Percentiles rank a stretch among this genome's conserved stretches.
These are phyloP conservation scores for Himalopsyche kuldschensis DNA, from an alignment of 2,888 invertebrate genomes.

Conservation along the genomic window DNA sequence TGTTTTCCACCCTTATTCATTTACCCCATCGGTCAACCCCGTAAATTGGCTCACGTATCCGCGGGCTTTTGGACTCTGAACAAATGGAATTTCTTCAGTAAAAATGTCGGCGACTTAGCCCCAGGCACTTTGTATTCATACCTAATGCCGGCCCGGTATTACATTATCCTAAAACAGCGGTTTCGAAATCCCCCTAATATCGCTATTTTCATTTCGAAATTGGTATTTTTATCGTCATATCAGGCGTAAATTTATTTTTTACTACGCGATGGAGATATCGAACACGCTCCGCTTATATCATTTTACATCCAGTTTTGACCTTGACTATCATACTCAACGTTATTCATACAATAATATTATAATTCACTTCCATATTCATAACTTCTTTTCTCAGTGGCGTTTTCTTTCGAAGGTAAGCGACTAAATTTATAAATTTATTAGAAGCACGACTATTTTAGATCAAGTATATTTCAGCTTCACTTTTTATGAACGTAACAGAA, in stretches of 20 bases:
- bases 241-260: neutral
- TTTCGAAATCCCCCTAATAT: constrained; percentile 1
- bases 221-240: neutral
- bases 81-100: constrained; percentile 30
- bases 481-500: too few relatives aligned
- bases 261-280: neutral
- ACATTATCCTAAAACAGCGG: constrained; percentile 14
- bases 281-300: neutral
- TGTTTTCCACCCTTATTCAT: constrained; percentile 1
- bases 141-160: constrained; percentile 6
- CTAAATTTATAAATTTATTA: too few relatives aligned
- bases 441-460: too few relatives aligned
- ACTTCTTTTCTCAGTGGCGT: too few relatives aligned
- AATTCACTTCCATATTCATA: too few relatives aligned
- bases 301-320: neutral
- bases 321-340: neutral
- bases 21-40: constrained; percentile 22
- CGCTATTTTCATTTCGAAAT: neutral
- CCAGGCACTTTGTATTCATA: constrained; percentile 25
- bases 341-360: neutral
- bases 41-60: constrained; percentile 31
- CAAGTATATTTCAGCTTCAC: too few relatives aligned
- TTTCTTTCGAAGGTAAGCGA: neutral
- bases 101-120: constrained; percentile 24
- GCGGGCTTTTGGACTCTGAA: constrained; percentile 22